A percentile compares a stretch with the other conserved stretches of the same genome.
These are phyloP conservation scores for Ennomos erosarius DNA, from an alignment of 2,888 invertebrate species.

Conservation along the genomic window DNA sequence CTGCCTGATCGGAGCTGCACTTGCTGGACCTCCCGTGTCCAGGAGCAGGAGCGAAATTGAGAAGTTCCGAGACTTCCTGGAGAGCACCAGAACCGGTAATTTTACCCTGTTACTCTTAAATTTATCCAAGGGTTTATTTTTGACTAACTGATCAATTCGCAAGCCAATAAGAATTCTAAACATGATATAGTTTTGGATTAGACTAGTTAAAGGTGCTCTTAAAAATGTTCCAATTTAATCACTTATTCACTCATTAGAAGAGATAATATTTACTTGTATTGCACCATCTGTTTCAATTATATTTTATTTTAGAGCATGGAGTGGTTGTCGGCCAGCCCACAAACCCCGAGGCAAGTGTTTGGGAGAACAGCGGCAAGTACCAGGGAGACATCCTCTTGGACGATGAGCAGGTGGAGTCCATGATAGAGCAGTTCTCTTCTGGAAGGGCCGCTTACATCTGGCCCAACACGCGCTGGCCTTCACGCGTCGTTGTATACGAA, in stretches of 20 bases:
- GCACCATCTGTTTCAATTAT: too few species aligned
- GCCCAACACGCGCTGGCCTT: constrained; percentile 57
- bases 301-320: constrained; percentile 34
- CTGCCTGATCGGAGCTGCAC: constrained; percentile 45
- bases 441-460: constrained; percentile 56
- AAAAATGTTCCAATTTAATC: too few species aligned
- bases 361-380: constrained; percentile 64
- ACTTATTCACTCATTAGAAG: too few species aligned
- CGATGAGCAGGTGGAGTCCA: constrained; percentile 50
- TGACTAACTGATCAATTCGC: too few species aligned
- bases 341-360: constrained; percentile 45
- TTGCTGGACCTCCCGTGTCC: constrained; percentile 49
- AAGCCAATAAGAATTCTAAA: too few species aligned
- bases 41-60: constrained; percentile 55
- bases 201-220: too few species aligned
- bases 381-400: constrained; percentile 64
- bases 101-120: too few species aligned
- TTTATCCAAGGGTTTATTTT: constrained; percentile 12
- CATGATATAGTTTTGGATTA: too few species aligned
- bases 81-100: constrained; percentile 53
- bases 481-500: constrained; percentile 52
- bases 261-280: too few species aligned
- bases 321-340: constrained; percentile 40
- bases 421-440: constrained; percentile 50
- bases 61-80: constrained; percentile 53